Conservation (phyloP, 2,888 invertebrate genomes). For the Drosophila siamana region DNA sequence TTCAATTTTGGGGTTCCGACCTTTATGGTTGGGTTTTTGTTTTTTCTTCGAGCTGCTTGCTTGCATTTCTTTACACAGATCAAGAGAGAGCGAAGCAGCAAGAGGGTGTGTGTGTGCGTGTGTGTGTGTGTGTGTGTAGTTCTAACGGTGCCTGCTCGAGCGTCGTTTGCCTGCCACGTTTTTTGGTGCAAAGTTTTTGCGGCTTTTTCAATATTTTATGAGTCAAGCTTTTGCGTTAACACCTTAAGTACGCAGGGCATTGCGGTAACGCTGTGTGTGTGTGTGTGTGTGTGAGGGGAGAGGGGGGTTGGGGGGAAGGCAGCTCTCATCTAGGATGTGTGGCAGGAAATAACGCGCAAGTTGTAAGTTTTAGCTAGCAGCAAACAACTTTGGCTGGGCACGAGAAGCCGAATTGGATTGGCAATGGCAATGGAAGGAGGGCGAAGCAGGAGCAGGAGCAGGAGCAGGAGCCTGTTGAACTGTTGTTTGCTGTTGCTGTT, state of each 20-base stretch:
- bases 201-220: conserved; percentile 85
- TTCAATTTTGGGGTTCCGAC: conserved; percentile 66
- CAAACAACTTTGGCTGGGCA: conserved; percentile 61
- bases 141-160: conserved; percentile 16
- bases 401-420: background rate
- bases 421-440: conserved; percentile 26
- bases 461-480: conserved; percentile 65
- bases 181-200: conserved; percentile 81
- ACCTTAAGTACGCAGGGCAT: conserved; percentile 80
- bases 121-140: conserved; percentile 42
- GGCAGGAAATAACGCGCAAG: conserved; percentile 78
- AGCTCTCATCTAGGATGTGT: conserved; percentile 33
- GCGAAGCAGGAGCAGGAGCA: too few species aligned
- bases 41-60: conserved; percentile 3
- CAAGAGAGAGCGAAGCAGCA: background rate
- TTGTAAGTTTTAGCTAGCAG: conserved; percentile 76
- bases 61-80: conserved; percentile 17
- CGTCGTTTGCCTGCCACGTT: conserved; percentile 51
- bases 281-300: background rate
- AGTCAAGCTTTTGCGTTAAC: conserved; percentile 81
- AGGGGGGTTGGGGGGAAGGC: background rate
- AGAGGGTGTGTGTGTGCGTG: background rate
- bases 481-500: conserved; percentile 59
- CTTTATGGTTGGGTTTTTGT: conserved; percentile 35
- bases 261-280: conserved; percentile 47